Evolutionary conservation across 2,113 vertebrate species (phyloP), one percentile per base, ranked within the genome.

Genomic region (Oenanthe oenanthe): DNA sequence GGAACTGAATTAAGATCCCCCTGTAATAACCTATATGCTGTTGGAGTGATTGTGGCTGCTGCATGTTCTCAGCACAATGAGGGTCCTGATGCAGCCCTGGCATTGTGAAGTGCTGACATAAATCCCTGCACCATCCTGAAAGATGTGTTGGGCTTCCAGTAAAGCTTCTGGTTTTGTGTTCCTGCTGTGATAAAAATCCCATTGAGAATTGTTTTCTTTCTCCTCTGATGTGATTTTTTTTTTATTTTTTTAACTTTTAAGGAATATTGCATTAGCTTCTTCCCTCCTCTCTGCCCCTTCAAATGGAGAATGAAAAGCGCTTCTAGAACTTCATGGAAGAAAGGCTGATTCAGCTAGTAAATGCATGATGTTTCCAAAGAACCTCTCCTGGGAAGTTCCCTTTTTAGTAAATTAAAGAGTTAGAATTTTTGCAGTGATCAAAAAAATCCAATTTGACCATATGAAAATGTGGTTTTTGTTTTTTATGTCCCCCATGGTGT

Each of bases 31-130:
- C n/a, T 20, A 2, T 28, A 3, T 0, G 1, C 60, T 58, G 9
- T 43, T 42, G 42, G 38, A 58, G 53, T 1, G 1, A 8, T 5
- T 54, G 68, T 38, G 68, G 48, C 57, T 58, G 29, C n/a, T 63
- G 6, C 0, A 0, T 47, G 32, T 17, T 82, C 25, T 56, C 32
- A 31, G 7, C 26, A 19, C 26, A 29, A 0, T 1, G 42, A 66
- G 29, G 36, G 51, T 70, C 66, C 53, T 2, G 3, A 1, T 56
- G 60, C 42, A 67, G 77, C 40, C 66, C 53, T 14, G 47, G 32
- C 2, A 0, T 29, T 70, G 22, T 0, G 11, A 32, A 38, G 26
- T 0, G 3, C 47, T 77, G 58, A 4, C 9, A 4, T 42, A 12
- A 79, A 57, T 72, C 34, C n/a, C 17, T 40, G 3, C 7, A 31